Evolutionary conservation across 2,797 vertebrate genomes (phyloP), one percentile per base, ranked within the genome.

Genomic region (Sardinella longiceps): DNA sequence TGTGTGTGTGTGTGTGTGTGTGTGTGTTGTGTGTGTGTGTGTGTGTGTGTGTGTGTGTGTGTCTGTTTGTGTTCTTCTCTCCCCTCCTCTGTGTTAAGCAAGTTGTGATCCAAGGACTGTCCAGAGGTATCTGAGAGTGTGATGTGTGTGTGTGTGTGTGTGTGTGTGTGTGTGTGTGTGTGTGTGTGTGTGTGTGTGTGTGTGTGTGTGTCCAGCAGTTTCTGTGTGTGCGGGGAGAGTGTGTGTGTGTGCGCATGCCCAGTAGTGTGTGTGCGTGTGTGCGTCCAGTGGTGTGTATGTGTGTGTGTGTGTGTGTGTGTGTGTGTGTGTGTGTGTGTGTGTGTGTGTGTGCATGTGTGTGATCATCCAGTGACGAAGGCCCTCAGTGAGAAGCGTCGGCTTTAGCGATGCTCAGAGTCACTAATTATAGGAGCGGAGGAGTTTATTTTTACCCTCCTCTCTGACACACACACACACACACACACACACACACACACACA

Each of bases 1-100:
- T 9, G n/a, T 33, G 25, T 33, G 25, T 33, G 25, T 33, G 25
- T 33, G 10, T 30, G 60, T 30, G 58, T 60, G 58, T 60, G 20
- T 60, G 58, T 60, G 58, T 60, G 58, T 60, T 60, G 20, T 63
- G 60, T 63, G 58, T 63, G 58, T 63, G 23, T 63, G 58, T 63
- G 58, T 63, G 25, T 28, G n/a, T 63, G 25, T 63, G 25, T 63
- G 28, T 66, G 6, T 66, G 28, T 66, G 60, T 66, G 60, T n/a
- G 25, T 66, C 2, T 60, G 56, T 60, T 11, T 11, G 11, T 51
- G 48, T 51, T 18, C 15, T 83, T 56, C 23, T 83, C 28, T 66
- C 20, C 23, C 37, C 7, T 25, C 3, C 23, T 46, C 10, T 25
- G n/a, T n/a, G n/a, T n/a, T n/a, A n/a, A n/a, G n/a, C n/a, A n/a